These are phyloP conservation scores for Geococcyx californianus DNA, from an alignment of 2,113 vertebrate genomes.

Conservation along the genomic window DNA sequence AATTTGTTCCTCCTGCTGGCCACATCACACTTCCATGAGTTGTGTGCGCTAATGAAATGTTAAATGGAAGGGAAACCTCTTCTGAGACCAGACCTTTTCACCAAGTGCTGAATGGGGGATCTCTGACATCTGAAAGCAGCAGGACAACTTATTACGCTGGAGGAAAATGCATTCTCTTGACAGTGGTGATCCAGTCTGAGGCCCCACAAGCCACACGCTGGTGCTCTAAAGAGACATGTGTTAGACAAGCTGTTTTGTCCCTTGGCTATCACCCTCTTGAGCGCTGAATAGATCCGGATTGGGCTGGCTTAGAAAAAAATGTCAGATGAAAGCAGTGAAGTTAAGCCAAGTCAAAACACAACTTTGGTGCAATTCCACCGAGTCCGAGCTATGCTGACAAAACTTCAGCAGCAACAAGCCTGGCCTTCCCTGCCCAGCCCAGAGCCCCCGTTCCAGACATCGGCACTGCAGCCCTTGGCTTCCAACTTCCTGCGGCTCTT, in stretches of 20 bases:
- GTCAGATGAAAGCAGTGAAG: constrained; percentile 74
- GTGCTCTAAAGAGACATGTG: constrained; percentile 75
- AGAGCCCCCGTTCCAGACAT: constrained; percentile 45
- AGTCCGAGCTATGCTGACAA: constrained; percentile 39
- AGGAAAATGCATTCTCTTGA: constrained; percentile 70
- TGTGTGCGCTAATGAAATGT: constrained; percentile 26
- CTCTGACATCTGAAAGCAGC: constrained; percentile 66
- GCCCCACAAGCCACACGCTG: constrained; percentile 50
- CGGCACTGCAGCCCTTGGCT: constrained; percentile 24
- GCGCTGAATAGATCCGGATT: constrained; percentile 71
- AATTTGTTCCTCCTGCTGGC: background rate
- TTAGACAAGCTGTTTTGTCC: constrained; percentile 72
- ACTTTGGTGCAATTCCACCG: constrained; percentile 45
- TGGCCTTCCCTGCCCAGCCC: constrained; percentile 57
- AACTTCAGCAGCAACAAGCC: background rate
- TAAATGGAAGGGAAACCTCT: constrained; percentile 47
- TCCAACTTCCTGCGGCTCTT: constrained; percentile 33
- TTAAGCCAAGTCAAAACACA: constrained; percentile 61
- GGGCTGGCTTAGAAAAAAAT: constrained; percentile 71
- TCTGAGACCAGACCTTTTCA: constrained; percentile 47
- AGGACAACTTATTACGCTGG: constrained; percentile 48
- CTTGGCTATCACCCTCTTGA: constrained; percentile 65
- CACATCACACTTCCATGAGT: constrained; percentile 13
- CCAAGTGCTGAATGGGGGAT: constrained; percentile 49
- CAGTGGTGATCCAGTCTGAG: constrained; percentile 65